Base-by-base conservation (phyloP, 2,797 vertebrate genomes). In the Novumbra hubbsi region DNA sequence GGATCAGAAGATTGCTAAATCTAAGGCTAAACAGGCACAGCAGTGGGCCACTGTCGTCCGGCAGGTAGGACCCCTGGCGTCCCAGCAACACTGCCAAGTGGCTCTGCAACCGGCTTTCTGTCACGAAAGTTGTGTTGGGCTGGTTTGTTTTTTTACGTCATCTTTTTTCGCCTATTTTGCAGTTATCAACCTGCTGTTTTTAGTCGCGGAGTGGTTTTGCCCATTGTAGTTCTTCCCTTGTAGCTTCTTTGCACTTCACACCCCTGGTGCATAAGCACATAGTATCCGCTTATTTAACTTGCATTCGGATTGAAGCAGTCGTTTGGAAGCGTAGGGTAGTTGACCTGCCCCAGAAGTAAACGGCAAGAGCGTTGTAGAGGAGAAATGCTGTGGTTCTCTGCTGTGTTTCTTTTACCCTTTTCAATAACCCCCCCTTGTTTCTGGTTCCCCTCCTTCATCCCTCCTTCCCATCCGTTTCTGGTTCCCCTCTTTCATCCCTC, bases 31-130 rank as follows among this genome's bases (percentile, higher is more conserved):
- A 90, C 95, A 97, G 94, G 96, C 97, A 95, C 89, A 95, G 88
- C 95, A 96, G 85, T 99, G 97, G 98, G 96, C 98, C 92, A 88
- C 94, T 92, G 92, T 97, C 95, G 88, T 97, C 95, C 94, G 96
- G 94, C 96, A 99, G 98, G 96, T 99, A 98, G 93, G 93, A 87
- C 87, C 89, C 74, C 80, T 78, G 85, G 74, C 86, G 86, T 85
- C 82, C 70, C 77, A 74, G 78, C 74, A 81, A 84, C 41, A 17
- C 60, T 50, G 74, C 41, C 63, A 75, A 83, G 78, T 19, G 4
- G 80, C 71, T 72, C 73, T 27, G 57, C 17, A 77, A 71, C 68
- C n/a, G 50, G 34, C 11, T 41, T 34, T 71, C 32, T 15, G 63
- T 16, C 55, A 60, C n/a, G 21, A 57, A 60, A 60, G 55, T 60